phyloP scores from a whole-genome alignment of 2,888 invertebrate genomes.

The Seira musarum region DNA sequence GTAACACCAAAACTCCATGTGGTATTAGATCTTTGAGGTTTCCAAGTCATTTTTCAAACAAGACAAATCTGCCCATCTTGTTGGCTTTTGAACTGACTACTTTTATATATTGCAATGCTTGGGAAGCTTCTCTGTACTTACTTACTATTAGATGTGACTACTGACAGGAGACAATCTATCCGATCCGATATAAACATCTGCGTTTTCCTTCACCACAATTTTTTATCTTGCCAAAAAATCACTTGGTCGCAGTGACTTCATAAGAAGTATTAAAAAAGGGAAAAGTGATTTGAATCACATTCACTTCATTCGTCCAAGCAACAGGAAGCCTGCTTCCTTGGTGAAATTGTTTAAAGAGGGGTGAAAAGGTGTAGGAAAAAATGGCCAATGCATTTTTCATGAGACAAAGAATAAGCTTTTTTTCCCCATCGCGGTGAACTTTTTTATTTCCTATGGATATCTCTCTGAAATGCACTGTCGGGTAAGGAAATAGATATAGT shows the following conservation, averaged over 20 bases:
- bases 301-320: conserved; percentile 47
- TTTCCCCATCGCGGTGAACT: conserved; percentile 5
- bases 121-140: background rate
- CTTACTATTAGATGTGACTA: background rate
- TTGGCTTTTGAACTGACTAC: background rate
- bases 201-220: conserved; percentile 27
- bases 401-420: conserved; percentile 45
- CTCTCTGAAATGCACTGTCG: conserved; percentile 15
- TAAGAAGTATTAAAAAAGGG: conserved; percentile 6
- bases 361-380: conserved; percentile 59
- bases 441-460: background rate
- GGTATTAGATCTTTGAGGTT: conserved; percentile 52
- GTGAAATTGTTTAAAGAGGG: conserved; percentile 47
- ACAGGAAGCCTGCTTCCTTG: conserved; percentile 39
- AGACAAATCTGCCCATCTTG: conserved; percentile 28
- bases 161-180: conserved; percentile 59
- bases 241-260: background rate
- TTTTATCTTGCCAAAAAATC: background rate
- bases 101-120: background rate
- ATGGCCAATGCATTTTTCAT: conserved; percentile 61
- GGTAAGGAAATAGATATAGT: conserved; percentile 26
- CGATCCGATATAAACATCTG: conserved; percentile 53
- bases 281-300: conserved; percentile 55
- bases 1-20: conserved; percentile 38
- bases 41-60: conserved; percentile 53